Base-by-base conservation (phyloP, 1,140 invertebrate genomes). In the Drosophila parabipectinata region DNA sequence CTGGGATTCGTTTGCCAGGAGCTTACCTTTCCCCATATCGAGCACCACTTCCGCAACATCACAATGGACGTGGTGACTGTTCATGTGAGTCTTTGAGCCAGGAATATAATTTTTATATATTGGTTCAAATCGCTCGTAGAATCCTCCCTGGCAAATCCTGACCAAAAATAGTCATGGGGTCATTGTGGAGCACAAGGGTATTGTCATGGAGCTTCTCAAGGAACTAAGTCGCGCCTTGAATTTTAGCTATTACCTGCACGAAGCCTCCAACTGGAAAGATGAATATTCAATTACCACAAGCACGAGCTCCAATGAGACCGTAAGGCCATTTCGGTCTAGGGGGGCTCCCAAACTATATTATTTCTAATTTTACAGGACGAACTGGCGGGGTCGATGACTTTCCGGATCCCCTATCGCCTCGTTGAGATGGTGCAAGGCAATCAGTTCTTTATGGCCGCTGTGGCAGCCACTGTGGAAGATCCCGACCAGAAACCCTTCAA, bases 141-240 rank as follows among this genome's bases (percentile, higher is more conserved):
- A 96, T 93, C 96, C 96, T 2, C 97, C 97, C 0, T 98, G 96
- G 96, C 96, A 97, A 83, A 95, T 96, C 8, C 89, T 97, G 1
- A 92, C 92, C 41, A 91, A 77, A 15, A 94, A 95, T 60, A 92
- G 93, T 14, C 92, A 92, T 3, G 95, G 95, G 0, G 79, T 92
- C 0, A 91, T 94, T 1, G 88, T 92, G 0, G 92, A 94, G 56
- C 95, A 94, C 74, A 92, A 92, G 4, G 97, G 97, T 21, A 92
- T 97, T 24, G 93, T 96, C 14, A 97, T 97, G 90, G 96, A 98
- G 90, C 95, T 98, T 32, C 71, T 98, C 0, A 94, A 95, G 69
- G 94, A 97, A 76, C 90, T 98, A n/a, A 93, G 95, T 0, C 93
- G 93, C 7, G 95, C 94, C 72, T 92, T 98, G 57, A 98, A 98